Evolutionary conservation across 2,888 invertebrate species (phyloP), one percentile per base, ranked within the genome.

Genomic region (Parnassius smintheus): DNA sequence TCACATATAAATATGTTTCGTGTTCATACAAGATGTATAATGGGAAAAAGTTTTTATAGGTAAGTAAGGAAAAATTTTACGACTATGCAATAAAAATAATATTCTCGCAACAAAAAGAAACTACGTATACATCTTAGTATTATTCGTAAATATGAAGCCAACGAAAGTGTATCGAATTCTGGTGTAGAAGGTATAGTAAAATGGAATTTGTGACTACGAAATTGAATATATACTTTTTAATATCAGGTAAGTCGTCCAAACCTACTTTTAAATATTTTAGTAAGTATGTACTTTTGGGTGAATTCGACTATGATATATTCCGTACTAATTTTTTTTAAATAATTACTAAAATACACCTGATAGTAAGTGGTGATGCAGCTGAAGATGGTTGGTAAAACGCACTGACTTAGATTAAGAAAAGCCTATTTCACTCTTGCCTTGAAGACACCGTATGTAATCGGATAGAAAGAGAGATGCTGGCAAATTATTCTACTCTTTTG

Each of bases 181-280:
- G 1, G 41, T 48, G 46, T 12, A 13, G 44, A 41, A 11, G 11
- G 11, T 22, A 18, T 51, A 44, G 10, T 51, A 56, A 12, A 53
- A 63, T 63, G 63, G 50, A 18, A 55, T 55, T 59, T 7, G n/a
- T 13, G 35, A 7, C 11, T 18, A 11, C 13, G 35, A 59, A 18
- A 25, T 51, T 46, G 56, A 55, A 35, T 18, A 35, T 56, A 46
- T 56, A 50, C n/a, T 12, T 59, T 56, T 41, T 63, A 51, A 42
- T 63, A 41, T 41, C 63, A 56, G 59, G 63, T 63, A 58, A 55
- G 35, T 35, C 7, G 7, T 35, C 7, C 3, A 35, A 35, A 35
- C 4, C 7, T 35, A 35, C 35, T 35, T 35, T 35, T 35, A 35
- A 35, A 35, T 7, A 7, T 35, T 35, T 25, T 35, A 7, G 35